These are phyloP conservation scores for Anagrus nilaparvatae DNA, from an alignment of 1,140 invertebrate genomes.

Conservation along the genomic window DNA sequence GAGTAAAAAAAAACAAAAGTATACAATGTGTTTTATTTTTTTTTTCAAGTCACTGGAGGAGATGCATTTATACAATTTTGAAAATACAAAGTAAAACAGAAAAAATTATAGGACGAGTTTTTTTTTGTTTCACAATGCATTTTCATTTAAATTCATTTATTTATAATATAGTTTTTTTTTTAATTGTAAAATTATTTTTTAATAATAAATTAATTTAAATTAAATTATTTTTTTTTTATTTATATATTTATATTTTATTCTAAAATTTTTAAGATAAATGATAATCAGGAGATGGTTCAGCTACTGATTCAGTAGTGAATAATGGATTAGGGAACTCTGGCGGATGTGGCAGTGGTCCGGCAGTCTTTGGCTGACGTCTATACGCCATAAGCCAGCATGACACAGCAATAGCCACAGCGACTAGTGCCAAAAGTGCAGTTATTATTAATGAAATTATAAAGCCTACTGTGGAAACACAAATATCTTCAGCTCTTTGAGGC, in stretches of 20 bases:
- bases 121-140: constrained; percentile 26
- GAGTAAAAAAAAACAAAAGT: constrained; percentile 12
- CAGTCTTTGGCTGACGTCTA: constrained; percentile 69
- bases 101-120: constrained; percentile 28
- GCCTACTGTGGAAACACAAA: constrained; percentile 87
- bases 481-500: constrained; percentile 58
- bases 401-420: constrained; percentile 86
- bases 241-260: constrained; percentile 10
- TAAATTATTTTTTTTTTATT: constrained; percentile 5
- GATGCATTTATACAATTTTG: constrained; percentile 35
- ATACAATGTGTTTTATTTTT: constrained; percentile 11
- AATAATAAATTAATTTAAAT: constrained; percentile 7
- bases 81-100: constrained; percentile 23
- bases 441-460: constrained; percentile 86
- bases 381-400: constrained; percentile 93
- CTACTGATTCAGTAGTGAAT: constrained; percentile 70
- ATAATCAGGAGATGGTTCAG: constrained; percentile 74
- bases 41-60: constrained; percentile 39
- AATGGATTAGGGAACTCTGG: constrained; percentile 90
- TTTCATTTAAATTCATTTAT: constrained; percentile 23
- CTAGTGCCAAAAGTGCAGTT: constrained; percentile 80
- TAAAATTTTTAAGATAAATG: constrained; percentile 40
- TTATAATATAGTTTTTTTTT: constrained; percentile 25
- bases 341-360: constrained; percentile 84
- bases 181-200: constrained; percentile 30